Evolutionary conservation across 2,113 vertebrate species (phyloP), one percentile per base, ranked within the genome.

Genomic region (Lampris incognitus): DNA sequence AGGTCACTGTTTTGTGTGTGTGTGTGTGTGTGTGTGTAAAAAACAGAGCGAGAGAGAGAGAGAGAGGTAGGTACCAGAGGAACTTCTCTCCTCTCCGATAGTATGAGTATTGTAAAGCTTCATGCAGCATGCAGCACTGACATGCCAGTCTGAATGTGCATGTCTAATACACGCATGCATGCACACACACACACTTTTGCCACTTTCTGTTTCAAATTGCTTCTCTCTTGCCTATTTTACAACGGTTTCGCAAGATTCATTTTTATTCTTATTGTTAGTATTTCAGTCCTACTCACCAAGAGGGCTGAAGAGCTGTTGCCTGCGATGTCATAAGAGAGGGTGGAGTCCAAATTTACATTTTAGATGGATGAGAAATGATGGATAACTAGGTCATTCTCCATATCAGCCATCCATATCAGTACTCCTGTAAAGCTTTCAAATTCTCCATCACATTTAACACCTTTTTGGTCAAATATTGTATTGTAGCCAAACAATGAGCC

Each of bases 1-100:
- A 50, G 72, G 78, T 80, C 77, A 81, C 59, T 84, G 50, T 87
- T 69, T 68, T 74, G 68, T 39, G 46, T 41, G 63, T 9, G 11
- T 74, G 46, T 38, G 5, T 63, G 40, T 11, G 48, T 6, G 61
- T 60, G 11, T 62, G 38, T 66, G 48, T 42, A 66, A 11, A 41
- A 72, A 40, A 68, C 56, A 65, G 76, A 66, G 60, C 58, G 63
- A 24, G 24, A 24, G 24, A 24, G 24, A 24, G 24, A 24, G 24
- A 24, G 24, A 24, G 56, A 2, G 9, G 50, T 11, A 9, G 6
- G 10, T 10, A 62, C 40, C 38, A 39, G 7, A 10, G 71, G 50
- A 78, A 83, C 65, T 66, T 74, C 62, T 67, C 71, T 69, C 51
- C 69, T 60, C 55, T 69, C 48, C 66, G 60, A 66, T 78, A 54